Percentiles rank a stretch among this genome's conserved stretches.
Evolutionary conservation across 2,888 invertebrate genomes (phyloP).

Genomic region (Himalopsyche kuldschensis): DNA sequence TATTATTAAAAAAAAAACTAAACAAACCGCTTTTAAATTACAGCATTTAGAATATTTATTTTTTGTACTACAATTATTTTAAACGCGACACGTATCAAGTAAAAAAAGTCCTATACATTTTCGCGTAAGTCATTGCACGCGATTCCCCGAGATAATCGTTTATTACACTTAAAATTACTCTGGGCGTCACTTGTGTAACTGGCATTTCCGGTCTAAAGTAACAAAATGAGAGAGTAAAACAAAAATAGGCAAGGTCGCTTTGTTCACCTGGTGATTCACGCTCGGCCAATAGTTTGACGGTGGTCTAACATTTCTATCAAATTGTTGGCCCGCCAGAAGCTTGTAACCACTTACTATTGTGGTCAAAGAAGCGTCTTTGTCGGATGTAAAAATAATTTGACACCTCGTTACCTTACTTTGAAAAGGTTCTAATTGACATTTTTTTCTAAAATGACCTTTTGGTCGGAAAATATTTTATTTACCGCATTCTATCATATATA

Average conservation of each 20-base stretch:
- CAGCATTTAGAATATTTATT: background rate
- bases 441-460: too few species aligned
- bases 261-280: background rate
- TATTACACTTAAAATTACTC: background rate
- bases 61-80: background rate
- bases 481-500: too few species aligned
- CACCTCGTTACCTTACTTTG: background rate
- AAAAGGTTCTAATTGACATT: too few species aligned
- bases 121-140: background rate
- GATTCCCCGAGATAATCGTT: background rate
- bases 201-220: slow-evolving; percentile 20
- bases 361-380: background rate
- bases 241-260: slow-evolving; percentile 19
- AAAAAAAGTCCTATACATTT: background rate
- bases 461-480: too few species aligned
- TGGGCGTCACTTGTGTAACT: slow-evolving; percentile 13
- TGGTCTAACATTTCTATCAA: slow-evolving; percentile 12
- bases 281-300: background rate
- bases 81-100: background rate
- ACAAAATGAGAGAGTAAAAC: slow-evolving; percentile 12
- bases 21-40: background rate
- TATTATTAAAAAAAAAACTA: background rate
- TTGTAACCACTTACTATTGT: background rate
- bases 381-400: background rate
- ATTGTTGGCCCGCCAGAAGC: background rate